phyloP scores from a whole-genome alignment of 2,888 invertebrate species.

The Julus scandinavius region DNA sequence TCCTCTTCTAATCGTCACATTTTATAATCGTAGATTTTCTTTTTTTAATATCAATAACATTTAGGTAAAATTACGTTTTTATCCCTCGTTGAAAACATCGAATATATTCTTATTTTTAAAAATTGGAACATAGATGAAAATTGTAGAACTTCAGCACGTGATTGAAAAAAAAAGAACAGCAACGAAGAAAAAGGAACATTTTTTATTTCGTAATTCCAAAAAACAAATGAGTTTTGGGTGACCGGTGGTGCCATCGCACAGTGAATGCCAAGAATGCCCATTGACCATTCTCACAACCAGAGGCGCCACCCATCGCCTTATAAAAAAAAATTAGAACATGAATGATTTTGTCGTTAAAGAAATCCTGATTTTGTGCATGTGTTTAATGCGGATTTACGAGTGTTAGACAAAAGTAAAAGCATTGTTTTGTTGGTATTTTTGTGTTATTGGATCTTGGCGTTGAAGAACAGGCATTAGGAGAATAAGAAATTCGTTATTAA shows the following conservation, averaged over 20 bases:
- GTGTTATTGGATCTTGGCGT: no score
- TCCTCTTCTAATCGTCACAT: conserved; percentile 3
- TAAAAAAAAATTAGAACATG: no score
- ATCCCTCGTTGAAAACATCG: background rate
- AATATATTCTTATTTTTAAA: background rate
- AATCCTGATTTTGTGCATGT: no score
- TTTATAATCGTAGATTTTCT: background rate
- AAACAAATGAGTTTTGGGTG: background rate
- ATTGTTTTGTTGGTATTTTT: no score
- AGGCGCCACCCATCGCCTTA: background rate
- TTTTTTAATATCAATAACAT: background rate
- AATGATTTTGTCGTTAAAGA: no score
- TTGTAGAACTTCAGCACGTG: background rate
- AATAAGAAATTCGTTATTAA: background rate
- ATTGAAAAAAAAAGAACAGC: background rate
- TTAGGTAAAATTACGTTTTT: background rate
- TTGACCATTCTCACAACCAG: background rate
- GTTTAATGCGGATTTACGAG: no score
- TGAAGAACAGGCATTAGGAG: no score
- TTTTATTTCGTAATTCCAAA: background rate
- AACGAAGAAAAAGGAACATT: no score
- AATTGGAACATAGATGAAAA: background rate
- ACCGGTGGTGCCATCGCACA: background rate
- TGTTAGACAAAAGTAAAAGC: no score
- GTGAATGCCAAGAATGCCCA: background rate